phyloP scores from a whole-genome alignment of 2,888 invertebrate species.

The Bugula neritina region DNA sequence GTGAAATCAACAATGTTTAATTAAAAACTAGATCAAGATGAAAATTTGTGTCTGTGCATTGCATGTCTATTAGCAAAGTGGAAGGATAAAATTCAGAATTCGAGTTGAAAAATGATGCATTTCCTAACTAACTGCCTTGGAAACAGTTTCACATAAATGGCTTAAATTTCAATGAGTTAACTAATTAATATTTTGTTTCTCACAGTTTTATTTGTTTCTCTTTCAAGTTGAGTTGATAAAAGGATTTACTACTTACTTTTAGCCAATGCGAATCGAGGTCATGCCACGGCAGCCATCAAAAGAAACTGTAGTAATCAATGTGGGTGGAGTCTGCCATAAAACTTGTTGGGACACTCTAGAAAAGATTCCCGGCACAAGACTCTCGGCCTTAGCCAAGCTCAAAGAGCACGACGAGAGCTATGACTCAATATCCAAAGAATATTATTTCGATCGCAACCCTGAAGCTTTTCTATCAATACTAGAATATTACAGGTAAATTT shows the following conservation, averaged over 20 bases:
- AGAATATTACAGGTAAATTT: slow-evolving; percentile 38
- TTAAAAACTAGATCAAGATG: too few species aligned
- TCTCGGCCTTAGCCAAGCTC: slow-evolving; percentile 41
- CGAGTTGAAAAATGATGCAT: too few species aligned
- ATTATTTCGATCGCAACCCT: slow-evolving; percentile 50
- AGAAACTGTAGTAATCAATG: slow-evolving; percentile 36
- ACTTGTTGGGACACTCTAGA: slow-evolving; percentile 42
- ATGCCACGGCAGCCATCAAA: slow-evolving; percentile 1
- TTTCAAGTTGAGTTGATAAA: too few species aligned
- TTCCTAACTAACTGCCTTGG: too few species aligned
- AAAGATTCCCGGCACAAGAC: slow-evolving; percentile 41
- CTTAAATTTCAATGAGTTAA: not conserved
- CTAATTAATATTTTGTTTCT: too few species aligned
- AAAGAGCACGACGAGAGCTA: slow-evolving; percentile 45
- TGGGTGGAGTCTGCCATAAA: slow-evolving; percentile 46
- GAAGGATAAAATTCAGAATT: too few species aligned
- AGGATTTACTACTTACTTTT: too few species aligned
- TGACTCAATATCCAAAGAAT: slow-evolving; percentile 42
- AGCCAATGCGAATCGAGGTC: not conserved
- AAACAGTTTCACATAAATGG: too few species aligned
- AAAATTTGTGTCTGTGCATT: too few species aligned
- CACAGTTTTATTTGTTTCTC: too few species aligned
- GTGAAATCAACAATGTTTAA: too few species aligned
- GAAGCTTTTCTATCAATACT: slow-evolving; percentile 45
- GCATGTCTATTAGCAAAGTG: too few species aligned